phyloP scores from a whole-genome alignment of 2,797 vertebrate genomes.

The Lepilemur ruficaudatus region DNA sequence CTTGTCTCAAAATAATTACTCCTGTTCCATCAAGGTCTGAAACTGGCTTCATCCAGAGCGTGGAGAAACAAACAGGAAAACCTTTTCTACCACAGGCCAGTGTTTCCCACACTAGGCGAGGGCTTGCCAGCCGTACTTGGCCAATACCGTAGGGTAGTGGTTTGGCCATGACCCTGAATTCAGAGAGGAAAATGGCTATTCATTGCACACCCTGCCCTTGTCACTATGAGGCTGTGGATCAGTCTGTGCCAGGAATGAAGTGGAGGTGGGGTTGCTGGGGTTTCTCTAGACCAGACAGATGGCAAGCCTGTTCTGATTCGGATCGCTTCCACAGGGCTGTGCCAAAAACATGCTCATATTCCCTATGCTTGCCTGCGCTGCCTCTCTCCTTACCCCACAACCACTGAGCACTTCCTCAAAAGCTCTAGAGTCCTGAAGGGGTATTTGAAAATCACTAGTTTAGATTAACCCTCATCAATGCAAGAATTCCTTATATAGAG shows the following conservation, averaged over 20 bases:
- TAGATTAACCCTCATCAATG: not conserved
- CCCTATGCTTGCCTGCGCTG: not conserved
- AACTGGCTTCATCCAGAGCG: not conserved
- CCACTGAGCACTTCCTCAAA: not conserved
- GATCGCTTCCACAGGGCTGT: not conserved
- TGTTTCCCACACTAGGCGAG: not conserved
- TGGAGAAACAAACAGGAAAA: constrained; percentile 46
- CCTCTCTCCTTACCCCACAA: not conserved
- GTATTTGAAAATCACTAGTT: constrained; percentile 31
- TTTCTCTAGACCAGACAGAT: not conserved
- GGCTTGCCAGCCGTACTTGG: constrained; percentile 40
- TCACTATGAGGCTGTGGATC: not conserved
- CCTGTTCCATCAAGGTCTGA: not conserved
- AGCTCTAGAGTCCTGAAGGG: not conserved
- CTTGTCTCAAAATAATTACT: constrained; percentile 14
- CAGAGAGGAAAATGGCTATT: constrained; percentile 23
- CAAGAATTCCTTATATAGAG: not conserved
- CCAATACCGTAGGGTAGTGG: not conserved
- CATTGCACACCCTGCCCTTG: not conserved
- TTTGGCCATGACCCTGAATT: not conserved
- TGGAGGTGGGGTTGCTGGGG: not conserved
- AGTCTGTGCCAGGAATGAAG: not conserved
- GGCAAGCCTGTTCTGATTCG: not conserved
- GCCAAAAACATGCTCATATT: constrained; percentile 17
- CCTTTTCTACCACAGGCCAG: constrained; percentile 10